Percentiles rank a stretch among this genome's conserved stretches.
Conservation (phyloP, 1,140 invertebrate genomes). For the Brachystomella parvula region DNA sequence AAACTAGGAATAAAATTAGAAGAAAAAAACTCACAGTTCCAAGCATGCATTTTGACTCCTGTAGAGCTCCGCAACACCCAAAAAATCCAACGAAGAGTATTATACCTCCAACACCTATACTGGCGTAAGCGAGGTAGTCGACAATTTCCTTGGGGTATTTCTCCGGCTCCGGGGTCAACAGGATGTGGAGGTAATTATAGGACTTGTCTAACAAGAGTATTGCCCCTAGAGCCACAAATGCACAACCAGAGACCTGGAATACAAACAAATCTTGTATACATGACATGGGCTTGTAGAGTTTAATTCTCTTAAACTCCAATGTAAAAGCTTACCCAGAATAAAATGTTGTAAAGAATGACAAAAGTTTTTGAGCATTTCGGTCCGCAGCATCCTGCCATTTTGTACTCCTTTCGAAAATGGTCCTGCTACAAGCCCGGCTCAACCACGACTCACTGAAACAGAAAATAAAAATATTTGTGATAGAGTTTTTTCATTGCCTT, state of each 20-base stretch:
- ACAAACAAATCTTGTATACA: background rate
- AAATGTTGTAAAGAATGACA: conserved; percentile 49
- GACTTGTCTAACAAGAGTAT: conserved; percentile 48
- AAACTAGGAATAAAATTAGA: background rate
- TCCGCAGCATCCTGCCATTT: conserved; percentile 24
- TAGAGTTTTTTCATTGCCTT: no score
- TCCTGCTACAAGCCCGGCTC: no score
- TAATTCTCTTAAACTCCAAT: no score
- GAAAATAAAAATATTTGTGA: no score
- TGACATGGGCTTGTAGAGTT: background rate
- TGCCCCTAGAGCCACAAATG: conserved; percentile 46
- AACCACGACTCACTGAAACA: conserved; percentile 1
- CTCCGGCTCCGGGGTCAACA: conserved; percentile 43
- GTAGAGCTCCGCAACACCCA: conserved; percentile 49
- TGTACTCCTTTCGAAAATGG: background rate
- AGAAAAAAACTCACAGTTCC: conserved; percentile 49
- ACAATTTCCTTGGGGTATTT: conserved; percentile 42
- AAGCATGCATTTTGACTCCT: conserved; percentile 48
- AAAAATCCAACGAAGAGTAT: conserved; percentile 50
- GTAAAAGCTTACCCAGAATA: conserved; percentile 52
- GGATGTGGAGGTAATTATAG: conserved; percentile 46
- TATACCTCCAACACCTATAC: conserved; percentile 47
- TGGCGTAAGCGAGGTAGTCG: conserved; percentile 46
- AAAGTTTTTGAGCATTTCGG: conserved; percentile 45
- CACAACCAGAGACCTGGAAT: conserved; percentile 47